phyloP scores from a whole-genome alignment of 2,797 vertebrate genomes.

The Manis javanica region DNA sequence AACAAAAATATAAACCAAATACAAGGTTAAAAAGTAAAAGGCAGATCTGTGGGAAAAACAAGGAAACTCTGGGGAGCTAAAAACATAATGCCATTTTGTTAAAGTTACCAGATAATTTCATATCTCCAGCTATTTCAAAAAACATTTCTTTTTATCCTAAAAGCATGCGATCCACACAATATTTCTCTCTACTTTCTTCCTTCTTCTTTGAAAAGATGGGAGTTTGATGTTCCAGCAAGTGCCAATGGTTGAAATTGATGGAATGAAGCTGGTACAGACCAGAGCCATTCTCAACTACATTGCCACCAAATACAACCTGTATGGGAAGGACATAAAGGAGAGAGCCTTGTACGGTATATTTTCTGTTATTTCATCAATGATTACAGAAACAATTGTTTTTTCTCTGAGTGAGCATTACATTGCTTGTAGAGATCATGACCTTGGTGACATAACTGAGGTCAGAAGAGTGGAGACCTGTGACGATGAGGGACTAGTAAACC shows the following conservation, averaged over 20 bases:
- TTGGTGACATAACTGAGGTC: not conserved
- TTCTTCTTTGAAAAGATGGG: constrained; percentile 86
- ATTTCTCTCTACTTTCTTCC: not conserved
- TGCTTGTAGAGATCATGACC: not conserved
- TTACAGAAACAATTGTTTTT: not conserved
- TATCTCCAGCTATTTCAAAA: not conserved
- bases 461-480: not conserved
- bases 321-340: constrained; percentile 92
- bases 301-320: constrained; percentile 92
- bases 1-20: not conserved
- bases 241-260: constrained; percentile 94
- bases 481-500: not conserved
- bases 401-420: not conserved
- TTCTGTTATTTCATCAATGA: not conserved
- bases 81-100: not conserved
- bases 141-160: not conserved
- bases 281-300: constrained; percentile 92
- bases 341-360: constrained; percentile 87
- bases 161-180: not conserved
- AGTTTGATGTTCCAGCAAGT: constrained; percentile 93
- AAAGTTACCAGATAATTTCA: not conserved
- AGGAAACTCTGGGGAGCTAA: not conserved
- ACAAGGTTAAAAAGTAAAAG: not conserved
- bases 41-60: no score
- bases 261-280: constrained; percentile 90